Evolutionary conservation across 1,140 invertebrate genomes (phyloP).

Genomic region (Caerostris darwini): DNA sequence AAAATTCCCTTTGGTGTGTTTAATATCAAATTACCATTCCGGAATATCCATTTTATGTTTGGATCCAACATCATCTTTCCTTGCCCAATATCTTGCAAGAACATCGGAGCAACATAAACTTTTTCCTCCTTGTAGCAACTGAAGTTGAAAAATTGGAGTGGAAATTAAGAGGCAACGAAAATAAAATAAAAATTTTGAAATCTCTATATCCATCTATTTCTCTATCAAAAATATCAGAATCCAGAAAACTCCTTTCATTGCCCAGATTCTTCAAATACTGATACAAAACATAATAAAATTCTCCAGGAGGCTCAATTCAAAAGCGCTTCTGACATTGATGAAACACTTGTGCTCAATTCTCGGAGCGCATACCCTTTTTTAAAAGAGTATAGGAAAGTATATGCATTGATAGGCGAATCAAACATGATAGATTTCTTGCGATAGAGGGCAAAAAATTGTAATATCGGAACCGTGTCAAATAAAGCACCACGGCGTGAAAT

Average conservation of each 20-base stretch:
- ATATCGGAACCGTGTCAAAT: constrained; percentile 38
- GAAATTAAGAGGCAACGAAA: constrained; percentile 49
- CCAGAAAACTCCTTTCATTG: constrained; percentile 27
- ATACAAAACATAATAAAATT: constrained; percentile 51
- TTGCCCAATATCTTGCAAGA: not conserved
- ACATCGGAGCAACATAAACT: constrained; percentile 9
- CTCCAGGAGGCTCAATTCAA: constrained; percentile 3
- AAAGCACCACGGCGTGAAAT: not conserved
- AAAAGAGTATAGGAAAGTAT: not conserved
- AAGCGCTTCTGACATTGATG: constrained; percentile 64
- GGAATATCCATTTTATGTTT: not conserved
- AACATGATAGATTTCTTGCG: constrained; percentile 42
- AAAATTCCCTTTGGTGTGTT: not conserved
- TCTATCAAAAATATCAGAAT: constrained; percentile 16
- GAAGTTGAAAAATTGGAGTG: constrained; percentile 68
- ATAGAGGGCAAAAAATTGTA: constrained; percentile 37
- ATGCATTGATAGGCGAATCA: constrained; percentile 71
- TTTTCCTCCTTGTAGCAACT: not conserved
- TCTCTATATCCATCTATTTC: constrained; percentile 10
- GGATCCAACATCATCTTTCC: not conserved
- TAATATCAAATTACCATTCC: constrained; percentile 25
- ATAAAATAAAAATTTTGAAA: not conserved
- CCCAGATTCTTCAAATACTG: constrained; percentile 27
- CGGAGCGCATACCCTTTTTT: constrained; percentile 56
- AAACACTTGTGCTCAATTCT: constrained; percentile 55